A percentile compares a stretch with the other conserved stretches of the same genome.
Conservation (phyloP, 2,113 vertebrate genomes). For the Apaloderma vittatum region DNA sequence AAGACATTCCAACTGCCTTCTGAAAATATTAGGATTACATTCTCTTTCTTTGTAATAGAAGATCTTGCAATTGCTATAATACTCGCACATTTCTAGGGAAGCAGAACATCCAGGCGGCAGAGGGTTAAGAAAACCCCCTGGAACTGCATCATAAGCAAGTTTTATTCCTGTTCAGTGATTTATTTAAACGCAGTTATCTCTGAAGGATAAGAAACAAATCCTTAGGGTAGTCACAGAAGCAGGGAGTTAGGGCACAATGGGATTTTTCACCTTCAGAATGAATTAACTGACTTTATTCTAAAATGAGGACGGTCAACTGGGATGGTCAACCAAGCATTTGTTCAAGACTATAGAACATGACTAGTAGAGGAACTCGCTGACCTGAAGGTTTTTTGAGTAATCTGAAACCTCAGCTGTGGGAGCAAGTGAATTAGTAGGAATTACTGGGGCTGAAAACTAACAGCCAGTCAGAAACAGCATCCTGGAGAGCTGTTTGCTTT, state of each 20-base stretch:
- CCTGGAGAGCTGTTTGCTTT: background rate
- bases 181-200: constrained; percentile 55
- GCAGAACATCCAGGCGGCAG: background rate
- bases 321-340: constrained; percentile 4
- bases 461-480: background rate
- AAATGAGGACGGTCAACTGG: background rate
- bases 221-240: background rate
- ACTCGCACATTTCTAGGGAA: background rate
- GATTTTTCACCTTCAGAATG: background rate
- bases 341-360: background rate
- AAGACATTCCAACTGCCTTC: background rate
- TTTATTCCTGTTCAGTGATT: constrained; percentile 53
- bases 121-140: constrained; percentile 35
- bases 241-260: background rate
- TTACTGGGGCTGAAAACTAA: constrained; percentile 1
- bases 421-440: constrained; percentile 15
- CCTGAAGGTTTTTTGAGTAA: background rate
- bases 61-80: background rate
- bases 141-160: constrained; percentile 41
- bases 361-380: background rate
- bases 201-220: constrained; percentile 19
- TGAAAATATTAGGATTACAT: background rate
- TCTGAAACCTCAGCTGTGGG: background rate
- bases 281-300: constrained; percentile 26
- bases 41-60: background rate